Percentiles rank a stretch among this genome's conserved stretches.
Conservation (phyloP, 2,888 invertebrate species). For the Amphiduros pacificus region DNA sequence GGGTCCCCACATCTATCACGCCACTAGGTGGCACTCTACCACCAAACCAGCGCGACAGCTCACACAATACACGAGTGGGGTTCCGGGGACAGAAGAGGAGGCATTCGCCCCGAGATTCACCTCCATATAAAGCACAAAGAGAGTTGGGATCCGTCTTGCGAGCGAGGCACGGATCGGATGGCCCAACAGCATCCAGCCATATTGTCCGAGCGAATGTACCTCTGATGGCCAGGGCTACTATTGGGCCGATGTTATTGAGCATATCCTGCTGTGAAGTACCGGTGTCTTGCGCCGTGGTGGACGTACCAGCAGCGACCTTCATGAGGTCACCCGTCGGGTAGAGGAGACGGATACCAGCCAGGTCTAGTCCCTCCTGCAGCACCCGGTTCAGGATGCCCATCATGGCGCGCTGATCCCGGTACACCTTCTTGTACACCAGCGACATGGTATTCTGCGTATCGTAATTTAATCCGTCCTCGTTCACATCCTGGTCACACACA, state of each 20-base stretch:
- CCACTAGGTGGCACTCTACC: constrained; percentile 47
- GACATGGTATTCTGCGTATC: constrained; percentile 51
- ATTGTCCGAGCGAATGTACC: constrained; percentile 46
- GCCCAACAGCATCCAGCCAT: constrained; percentile 54
- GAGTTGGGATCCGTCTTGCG: constrained; percentile 51
- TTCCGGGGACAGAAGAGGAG: constrained; percentile 51
- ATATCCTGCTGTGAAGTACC: too few relatives aligned
- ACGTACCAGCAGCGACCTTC: constrained; percentile 22
- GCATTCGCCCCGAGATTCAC: constrained; percentile 44
- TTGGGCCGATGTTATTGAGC: constrained; percentile 45
- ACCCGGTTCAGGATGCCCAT: constrained; percentile 49
- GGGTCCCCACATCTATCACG: constrained; percentile 44
- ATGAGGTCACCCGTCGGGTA: constrained; percentile 44
- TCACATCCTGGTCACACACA: constrained; percentile 32
- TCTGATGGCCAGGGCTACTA: constrained; percentile 42
- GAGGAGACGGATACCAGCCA: constrained; percentile 47
- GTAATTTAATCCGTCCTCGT: constrained; percentile 19
- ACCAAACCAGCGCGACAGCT: constrained; percentile 53
- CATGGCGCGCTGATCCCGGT: constrained; percentile 42
- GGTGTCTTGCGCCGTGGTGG: background rate
- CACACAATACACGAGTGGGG: constrained; percentile 36
- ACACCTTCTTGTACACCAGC: constrained; percentile 43
- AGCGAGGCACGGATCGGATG: constrained; percentile 50
- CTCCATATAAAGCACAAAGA: constrained; percentile 51
- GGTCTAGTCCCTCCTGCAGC: constrained; percentile 48